Conservation (phyloP, 2,113 vertebrate genomes). For the Alligator mississippiensis region DNA sequence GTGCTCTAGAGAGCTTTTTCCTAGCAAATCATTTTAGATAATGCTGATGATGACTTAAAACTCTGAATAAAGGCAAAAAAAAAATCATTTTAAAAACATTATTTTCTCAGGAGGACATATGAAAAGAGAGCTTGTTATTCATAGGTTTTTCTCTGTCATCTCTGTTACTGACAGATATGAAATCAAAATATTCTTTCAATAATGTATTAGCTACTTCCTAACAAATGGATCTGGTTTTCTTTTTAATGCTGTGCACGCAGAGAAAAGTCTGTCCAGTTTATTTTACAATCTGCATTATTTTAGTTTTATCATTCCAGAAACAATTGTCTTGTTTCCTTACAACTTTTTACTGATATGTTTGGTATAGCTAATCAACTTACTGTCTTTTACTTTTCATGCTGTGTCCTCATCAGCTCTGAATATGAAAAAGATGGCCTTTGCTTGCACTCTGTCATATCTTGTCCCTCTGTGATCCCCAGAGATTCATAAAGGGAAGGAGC, state of each 20-base stretch:
- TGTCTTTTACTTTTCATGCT: neutral
- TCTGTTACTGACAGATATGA: conserved; percentile 37
- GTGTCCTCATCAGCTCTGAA: neutral
- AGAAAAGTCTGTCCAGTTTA: conserved; percentile 26
- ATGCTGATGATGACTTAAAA: conserved; percentile 31
- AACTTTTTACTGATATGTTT: conserved; percentile 30
- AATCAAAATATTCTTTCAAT: neutral
- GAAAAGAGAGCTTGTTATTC: conserved; percentile 30
- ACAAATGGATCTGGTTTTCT: conserved; percentile 50
- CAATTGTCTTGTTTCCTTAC: conserved; percentile 12
- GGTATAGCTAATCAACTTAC: neutral
- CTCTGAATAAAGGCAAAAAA: neutral
- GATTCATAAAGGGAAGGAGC: neutral
- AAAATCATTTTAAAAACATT: conserved; percentile 44
- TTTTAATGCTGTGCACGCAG: conserved; percentile 22
- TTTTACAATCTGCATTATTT: conserved; percentile 33
- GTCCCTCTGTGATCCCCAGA: neutral
- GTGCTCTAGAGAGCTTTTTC: conserved; percentile 13
- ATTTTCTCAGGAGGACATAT: conserved; percentile 36
- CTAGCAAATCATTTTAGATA: conserved; percentile 7
- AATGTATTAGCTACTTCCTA: conserved; percentile 44
- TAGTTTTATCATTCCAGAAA: conserved; percentile 29
- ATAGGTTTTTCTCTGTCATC: neutral
- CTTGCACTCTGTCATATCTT: neutral
- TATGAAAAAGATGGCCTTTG: neutral